Conservation (phyloP, 2,888 invertebrate genomes). For the Tanaodytes sp. region DNA sequence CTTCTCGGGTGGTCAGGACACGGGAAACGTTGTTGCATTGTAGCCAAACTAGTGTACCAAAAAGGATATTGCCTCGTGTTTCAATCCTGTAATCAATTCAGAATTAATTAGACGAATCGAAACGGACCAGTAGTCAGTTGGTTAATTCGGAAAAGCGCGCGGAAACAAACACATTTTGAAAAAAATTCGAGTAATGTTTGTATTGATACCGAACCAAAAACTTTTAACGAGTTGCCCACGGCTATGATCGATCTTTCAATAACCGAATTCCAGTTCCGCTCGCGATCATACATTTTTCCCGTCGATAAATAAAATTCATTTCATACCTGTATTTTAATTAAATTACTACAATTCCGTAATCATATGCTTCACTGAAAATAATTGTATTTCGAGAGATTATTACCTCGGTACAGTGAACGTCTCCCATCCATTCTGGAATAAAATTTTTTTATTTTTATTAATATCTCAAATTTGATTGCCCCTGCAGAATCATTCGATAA, state of each 20-base stretch:
- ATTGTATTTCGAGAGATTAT: too few species aligned
- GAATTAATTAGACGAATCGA: slow-evolving; percentile 51
- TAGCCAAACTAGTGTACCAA: slow-evolving; percentile 43
- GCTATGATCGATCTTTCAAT: slow-evolving; percentile 24
- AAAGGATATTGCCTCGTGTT: slow-evolving; percentile 47
- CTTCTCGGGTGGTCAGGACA: slow-evolving; percentile 47
- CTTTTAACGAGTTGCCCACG: slow-evolving; percentile 10
- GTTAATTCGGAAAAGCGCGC: neutral
- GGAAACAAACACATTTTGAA: slow-evolving; percentile 15
- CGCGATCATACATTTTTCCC: neutral
- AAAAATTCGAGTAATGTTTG: slow-evolving; percentile 24
- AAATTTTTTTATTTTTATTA: too few species aligned
- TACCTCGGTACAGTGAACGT: too few species aligned
- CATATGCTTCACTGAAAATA: too few species aligned
- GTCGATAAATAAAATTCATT: neutral
- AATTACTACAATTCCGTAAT: too few species aligned
- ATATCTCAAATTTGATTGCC: too few species aligned
- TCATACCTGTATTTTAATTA: too few species aligned
- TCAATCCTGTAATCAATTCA: slow-evolving; percentile 49
- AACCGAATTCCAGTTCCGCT: slow-evolving; percentile 13
- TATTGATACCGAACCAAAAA: slow-evolving; percentile 14
- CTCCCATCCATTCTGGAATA: too few species aligned
- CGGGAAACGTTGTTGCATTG: slow-evolving; percentile 41
- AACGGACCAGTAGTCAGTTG: slow-evolving; percentile 21
- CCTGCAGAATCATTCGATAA: too few species aligned